A percentile compares a stretch with the other conserved stretches of the same genome.
phyloP scores from a whole-genome alignment of 2,113 vertebrate species.

The Prietella phreatophila region DNA sequence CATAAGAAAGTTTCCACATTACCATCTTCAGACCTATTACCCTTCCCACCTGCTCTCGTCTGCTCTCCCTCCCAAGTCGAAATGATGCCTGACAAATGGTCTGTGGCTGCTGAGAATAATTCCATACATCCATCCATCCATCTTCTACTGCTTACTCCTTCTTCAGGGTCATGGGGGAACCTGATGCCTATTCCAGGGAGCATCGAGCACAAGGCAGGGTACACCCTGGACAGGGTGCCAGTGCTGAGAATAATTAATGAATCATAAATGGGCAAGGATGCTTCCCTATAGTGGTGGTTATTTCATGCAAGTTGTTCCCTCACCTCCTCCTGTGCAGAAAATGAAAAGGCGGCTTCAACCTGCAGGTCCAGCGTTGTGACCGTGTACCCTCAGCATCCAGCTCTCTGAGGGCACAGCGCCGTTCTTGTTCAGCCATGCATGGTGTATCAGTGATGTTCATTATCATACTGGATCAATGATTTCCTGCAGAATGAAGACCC shows the following conservation, averaged over 20 bases:
- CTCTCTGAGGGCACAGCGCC: conserved; percentile 16
- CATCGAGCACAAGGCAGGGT: too few species aligned
- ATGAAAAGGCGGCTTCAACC: conserved; percentile 41
- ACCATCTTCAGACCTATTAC: conserved; percentile 28
- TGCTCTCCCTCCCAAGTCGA: conserved; percentile 33
- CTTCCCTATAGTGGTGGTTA: conserved; percentile 48
- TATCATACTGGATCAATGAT: conserved; percentile 40
- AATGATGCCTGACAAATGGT: conserved; percentile 49
- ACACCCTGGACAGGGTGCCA: too few species aligned
- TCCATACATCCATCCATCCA: too few species aligned
- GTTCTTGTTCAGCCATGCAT: conserved; percentile 29
- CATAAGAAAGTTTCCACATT: conserved; percentile 27
- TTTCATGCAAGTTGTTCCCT: conserved; percentile 47
- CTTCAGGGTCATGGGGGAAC: too few species aligned
- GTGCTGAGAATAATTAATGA: conserved; percentile 55
- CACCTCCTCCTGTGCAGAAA: conserved; percentile 49
- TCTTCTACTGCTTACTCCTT: too few species aligned
- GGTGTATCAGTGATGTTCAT: conserved; percentile 34
- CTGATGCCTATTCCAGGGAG: too few species aligned
- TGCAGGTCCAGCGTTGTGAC: conserved; percentile 21
- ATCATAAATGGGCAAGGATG: conserved; percentile 45
- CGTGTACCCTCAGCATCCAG: background rate
- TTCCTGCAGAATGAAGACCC: conserved; percentile 29
- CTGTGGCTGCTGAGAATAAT: conserved; percentile 51
- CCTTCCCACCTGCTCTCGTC: conserved; percentile 19